Conservation (phyloP, 1,140 invertebrate species). For the Archivesica marissinica region DNA sequence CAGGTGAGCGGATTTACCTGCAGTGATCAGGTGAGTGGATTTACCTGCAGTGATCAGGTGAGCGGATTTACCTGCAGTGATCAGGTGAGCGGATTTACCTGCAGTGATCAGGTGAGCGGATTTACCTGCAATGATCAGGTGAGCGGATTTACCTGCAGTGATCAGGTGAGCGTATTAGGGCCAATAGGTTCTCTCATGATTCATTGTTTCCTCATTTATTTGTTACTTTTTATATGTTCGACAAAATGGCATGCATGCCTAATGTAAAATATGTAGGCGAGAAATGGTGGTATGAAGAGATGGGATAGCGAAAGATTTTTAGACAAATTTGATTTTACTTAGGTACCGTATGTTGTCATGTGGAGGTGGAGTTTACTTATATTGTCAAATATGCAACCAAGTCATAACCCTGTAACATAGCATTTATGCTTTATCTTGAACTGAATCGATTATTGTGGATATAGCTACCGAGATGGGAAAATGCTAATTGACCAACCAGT, state of each 20-base stretch:
- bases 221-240: background rate
- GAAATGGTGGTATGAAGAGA: background rate
- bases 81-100: too few relatives aligned
- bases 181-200: too few relatives aligned
- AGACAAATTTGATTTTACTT: background rate
- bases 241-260: background rate
- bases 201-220: background rate
- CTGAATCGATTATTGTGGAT: too few relatives aligned
- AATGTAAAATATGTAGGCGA: background rate
- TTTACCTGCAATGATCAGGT: too few relatives aligned
- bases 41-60: too few relatives aligned
- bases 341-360: background rate
- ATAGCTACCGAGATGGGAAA: too few relatives aligned
- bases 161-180: background rate
- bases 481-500: too few relatives aligned
- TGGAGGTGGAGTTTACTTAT: constrained; percentile 14
- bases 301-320: background rate
- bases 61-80: too few relatives aligned
- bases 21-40: too few relatives aligned
- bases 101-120: too few relatives aligned
- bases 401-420: background rate
- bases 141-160: too few relatives aligned
- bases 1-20: too few relatives aligned
- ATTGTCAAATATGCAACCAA: background rate
- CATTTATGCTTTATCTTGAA: background rate